Percentiles rank a stretch among this genome's conserved stretches.
These are phyloP conservation scores for Peromyscus maniculatus DNA, from an alignment of 2,113 vertebrate genomes.

Conservation along the genomic window DNA sequence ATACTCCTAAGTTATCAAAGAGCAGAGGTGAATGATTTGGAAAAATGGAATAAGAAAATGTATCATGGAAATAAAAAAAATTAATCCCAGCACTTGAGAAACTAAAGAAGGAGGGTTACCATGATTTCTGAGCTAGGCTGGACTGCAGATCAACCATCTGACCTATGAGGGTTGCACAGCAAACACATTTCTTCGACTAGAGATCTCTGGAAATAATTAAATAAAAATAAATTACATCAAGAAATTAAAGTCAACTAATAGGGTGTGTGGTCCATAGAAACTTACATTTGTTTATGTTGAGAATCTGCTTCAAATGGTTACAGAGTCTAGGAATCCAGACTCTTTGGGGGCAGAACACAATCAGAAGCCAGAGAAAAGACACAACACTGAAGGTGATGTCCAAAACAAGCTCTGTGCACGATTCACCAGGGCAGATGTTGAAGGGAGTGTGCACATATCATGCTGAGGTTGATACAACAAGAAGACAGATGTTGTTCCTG, in stretches of 20 bases:
- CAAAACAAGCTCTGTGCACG: not conserved
- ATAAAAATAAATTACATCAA: not conserved
- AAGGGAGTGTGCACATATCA: not conserved
- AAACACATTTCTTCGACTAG: not conserved
- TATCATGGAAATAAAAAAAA: not conserved
- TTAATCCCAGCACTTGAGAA: not conserved
- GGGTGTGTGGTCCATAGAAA: not conserved
- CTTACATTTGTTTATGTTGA: not conserved
- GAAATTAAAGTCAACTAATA: not conserved
- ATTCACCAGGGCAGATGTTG: not conserved
- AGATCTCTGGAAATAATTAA: no score
- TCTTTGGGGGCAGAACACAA: not conserved
- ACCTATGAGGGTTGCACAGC: no score
- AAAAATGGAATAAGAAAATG: not conserved
- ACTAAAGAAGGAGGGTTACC: not conserved
- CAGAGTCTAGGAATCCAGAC: not conserved
- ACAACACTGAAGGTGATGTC: no score
- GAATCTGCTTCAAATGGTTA: not conserved
- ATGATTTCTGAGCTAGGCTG: not conserved
- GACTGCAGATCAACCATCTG: not conserved
- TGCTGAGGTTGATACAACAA: not conserved
- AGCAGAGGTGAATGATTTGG: not conserved
- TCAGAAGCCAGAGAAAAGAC: not conserved
- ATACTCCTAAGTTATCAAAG: not conserved
- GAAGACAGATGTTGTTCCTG: not conserved